phyloP scores from a whole-genome alignment of 2,797 vertebrate genomes.

The Chaetodon trifasciatus region DNA sequence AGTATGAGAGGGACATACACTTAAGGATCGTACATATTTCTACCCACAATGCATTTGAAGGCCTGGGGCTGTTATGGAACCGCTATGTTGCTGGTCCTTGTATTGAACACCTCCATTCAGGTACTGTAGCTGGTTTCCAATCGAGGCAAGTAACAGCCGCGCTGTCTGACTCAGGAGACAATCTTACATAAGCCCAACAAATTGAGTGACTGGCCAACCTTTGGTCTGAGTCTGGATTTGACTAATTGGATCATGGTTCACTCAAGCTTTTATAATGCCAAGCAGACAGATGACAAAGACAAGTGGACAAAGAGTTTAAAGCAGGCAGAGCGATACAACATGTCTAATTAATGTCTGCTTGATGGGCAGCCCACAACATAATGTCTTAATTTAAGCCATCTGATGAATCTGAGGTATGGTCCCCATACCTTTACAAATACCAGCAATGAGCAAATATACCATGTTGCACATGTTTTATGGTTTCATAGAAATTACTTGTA shows the following conservation, averaged over 20 bases:
- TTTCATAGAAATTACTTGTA: too few species aligned
- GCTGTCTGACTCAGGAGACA: constrained; percentile 2
- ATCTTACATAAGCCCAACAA: constrained; percentile 28
- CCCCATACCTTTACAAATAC: background rate
- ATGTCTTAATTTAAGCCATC: background rate
- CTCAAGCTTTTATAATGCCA: constrained; percentile 67
- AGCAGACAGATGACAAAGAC: constrained; percentile 51
- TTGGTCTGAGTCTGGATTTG: constrained; percentile 52
- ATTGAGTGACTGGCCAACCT: constrained; percentile 40
- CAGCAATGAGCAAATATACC: background rate
- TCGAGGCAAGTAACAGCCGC: background rate
- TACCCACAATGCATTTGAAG: constrained; percentile 1
- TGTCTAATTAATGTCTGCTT: constrained; percentile 38
- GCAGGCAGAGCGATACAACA: constrained; percentile 11
- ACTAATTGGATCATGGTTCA: constrained; percentile 72
- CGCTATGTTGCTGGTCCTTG: background rate
- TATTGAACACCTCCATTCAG: background rate
- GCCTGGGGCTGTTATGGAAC: background rate
- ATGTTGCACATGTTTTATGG: too few species aligned
- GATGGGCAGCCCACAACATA: background rate
- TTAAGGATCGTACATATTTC: constrained; percentile 29
- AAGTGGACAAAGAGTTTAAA: constrained; percentile 46
- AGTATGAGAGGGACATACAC: background rate
- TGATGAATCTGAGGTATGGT: background rate
- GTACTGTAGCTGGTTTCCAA: background rate